These are phyloP conservation scores for Dicyrtomina minuta DNA, from an alignment of 2,888 invertebrate genomes.

Conservation along the genomic window DNA sequence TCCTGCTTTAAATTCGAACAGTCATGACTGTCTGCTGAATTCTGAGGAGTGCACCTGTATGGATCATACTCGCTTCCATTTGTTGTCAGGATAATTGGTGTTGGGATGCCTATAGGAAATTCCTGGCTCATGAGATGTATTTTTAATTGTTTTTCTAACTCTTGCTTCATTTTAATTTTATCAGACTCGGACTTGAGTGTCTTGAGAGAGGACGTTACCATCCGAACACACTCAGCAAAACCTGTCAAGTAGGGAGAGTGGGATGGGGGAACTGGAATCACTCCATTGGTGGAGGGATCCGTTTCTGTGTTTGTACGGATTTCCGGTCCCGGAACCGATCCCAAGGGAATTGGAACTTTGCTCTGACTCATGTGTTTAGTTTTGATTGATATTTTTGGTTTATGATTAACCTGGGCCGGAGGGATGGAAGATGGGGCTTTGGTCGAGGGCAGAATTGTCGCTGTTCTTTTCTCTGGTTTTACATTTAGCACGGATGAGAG, in stretches of 20 bases:
- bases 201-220: constrained; percentile 39
- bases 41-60: background rate
- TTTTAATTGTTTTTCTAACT: constrained; percentile 43
- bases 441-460: constrained; percentile 10
- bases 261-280: background rate
- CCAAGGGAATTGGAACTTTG: too few species aligned
- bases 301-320: too few species aligned
- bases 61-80: background rate
- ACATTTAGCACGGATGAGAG: background rate
- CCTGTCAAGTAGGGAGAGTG: constrained; percentile 34
- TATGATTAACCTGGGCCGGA: constrained; percentile 14
- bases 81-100: too few species aligned
- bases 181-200: constrained; percentile 21
- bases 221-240: constrained; percentile 46
- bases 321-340: too few species aligned
- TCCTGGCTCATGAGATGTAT: constrained; percentile 33
- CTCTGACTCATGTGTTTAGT: background rate
- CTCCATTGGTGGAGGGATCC: background rate
- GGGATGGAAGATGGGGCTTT: constrained; percentile 1
- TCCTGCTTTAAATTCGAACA: background rate
- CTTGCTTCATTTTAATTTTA: constrained; percentile 16
- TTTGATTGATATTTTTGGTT: background rate
- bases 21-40: background rate
- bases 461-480: constrained; percentile 7
- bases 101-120: background rate